These are phyloP conservation scores for Phragmatobia fuliginosa DNA, from an alignment of 2,888 invertebrate species.

Conservation along the genomic window DNA sequence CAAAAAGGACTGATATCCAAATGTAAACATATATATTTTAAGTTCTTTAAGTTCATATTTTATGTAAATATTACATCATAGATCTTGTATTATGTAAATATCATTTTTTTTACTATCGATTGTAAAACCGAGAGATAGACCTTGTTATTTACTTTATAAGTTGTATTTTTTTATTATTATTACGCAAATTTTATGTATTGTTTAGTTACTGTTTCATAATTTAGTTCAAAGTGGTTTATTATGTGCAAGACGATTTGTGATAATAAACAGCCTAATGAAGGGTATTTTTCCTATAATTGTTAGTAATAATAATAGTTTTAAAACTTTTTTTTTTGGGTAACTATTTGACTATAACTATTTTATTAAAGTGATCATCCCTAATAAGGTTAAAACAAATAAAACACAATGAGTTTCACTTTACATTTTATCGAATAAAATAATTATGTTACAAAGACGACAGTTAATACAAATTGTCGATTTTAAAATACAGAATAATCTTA, in stretches of 20 bases:
- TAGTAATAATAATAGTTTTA: not conserved
- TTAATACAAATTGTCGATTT: not conserved
- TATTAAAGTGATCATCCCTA: not conserved
- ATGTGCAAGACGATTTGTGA: not conserved
- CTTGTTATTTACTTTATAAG: conserved; percentile 58
- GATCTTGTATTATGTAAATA: conserved; percentile 24
- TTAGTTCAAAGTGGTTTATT: conserved; percentile 6
- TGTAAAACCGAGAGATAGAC: conserved; percentile 45
- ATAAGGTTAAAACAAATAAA: not conserved
- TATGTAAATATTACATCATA: not conserved
- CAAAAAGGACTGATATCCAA: not conserved
- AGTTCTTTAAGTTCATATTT: not conserved
- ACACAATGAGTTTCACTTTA: not conserved
- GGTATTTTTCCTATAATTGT: not conserved
- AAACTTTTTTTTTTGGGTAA: not conserved
- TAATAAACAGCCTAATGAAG: not conserved
- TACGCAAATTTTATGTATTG: conserved; percentile 21
- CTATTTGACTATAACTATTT: not conserved
- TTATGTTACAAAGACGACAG: not conserved
- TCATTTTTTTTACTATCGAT: conserved; percentile 21
- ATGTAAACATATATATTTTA: not conserved
- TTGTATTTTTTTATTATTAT: conserved; percentile 33
- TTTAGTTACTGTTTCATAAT: conserved; percentile 28
- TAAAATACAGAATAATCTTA: not conserved
- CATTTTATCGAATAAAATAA: not conserved